Conservation (phyloP, 1,140 invertebrate species). For the Theocolax elegans region DNA sequence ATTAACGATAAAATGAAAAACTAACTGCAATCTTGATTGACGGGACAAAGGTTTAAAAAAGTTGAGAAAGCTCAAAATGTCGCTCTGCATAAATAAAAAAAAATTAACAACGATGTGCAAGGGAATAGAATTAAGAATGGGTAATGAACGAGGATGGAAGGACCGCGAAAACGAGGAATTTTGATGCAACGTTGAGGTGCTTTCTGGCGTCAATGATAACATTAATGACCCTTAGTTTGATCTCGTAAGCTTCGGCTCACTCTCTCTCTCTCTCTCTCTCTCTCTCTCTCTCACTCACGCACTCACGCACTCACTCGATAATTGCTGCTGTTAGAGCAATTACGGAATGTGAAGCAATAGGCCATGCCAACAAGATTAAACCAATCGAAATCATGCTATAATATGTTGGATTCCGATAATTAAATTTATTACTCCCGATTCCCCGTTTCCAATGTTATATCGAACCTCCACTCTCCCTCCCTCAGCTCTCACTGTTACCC, state of each 20-base stretch:
- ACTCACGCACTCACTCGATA: constrained; percentile 17
- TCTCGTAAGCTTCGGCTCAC: constrained; percentile 19
- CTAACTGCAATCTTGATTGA: no score
- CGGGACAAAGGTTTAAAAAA: no score
- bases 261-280: neutral
- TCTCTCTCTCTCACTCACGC: neutral
- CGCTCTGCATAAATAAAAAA: no score
- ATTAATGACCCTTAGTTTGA: constrained; percentile 35
- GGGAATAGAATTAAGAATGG: no score
- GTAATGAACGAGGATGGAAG: no score
- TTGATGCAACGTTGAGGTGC: constrained; percentile 3
- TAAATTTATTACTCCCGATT: constrained; percentile 9
- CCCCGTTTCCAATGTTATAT: neutral
- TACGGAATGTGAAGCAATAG: constrained; percentile 23
- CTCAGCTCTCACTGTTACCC: no score
- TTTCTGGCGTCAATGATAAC: constrained; percentile 10
- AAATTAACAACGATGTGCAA: no score
- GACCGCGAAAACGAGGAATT: neutral
- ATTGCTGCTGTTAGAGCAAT: constrained; percentile 22
- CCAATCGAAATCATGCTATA: constrained; percentile 14
- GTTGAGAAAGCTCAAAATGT: no score
- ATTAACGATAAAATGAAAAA: no score
- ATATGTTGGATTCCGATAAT: constrained; percentile 15
- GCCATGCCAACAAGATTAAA: constrained; percentile 12
- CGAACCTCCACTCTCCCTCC: no score